Percentiles rank a stretch among this genome's conserved stretches.
phyloP scores from a whole-genome alignment of 2,888 invertebrate genomes.

The Mythimna albipuncta region DNA sequence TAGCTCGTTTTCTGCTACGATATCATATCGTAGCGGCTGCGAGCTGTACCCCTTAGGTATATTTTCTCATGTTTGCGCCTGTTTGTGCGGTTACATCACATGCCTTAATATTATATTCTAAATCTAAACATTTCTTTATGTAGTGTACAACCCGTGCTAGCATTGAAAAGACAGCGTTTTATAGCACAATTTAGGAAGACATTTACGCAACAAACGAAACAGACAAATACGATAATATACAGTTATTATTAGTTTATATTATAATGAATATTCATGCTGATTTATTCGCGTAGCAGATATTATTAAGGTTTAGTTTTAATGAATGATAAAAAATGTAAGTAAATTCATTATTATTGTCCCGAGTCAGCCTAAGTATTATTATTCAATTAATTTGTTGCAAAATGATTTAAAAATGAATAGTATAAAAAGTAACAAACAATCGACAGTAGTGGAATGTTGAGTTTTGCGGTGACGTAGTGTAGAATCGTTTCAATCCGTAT shows the following conservation, averaged over 20 bases:
- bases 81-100: constrained; percentile 47
- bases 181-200: constrained; percentile 80
- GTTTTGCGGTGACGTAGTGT: constrained; percentile 45
- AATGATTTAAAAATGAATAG: constrained; percentile 69
- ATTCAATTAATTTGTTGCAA: constrained; percentile 71
- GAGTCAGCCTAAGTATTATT: constrained; percentile 86
- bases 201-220: constrained; percentile 82
- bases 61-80: constrained; percentile 48
- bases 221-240: constrained; percentile 75
- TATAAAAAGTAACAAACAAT: constrained; percentile 65
- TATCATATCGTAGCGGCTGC: background rate
- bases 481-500: constrained; percentile 37
- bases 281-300: constrained; percentile 82
- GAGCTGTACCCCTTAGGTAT: constrained; percentile 21
- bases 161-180: constrained; percentile 73
- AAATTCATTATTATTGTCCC: constrained; percentile 73
- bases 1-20: background rate
- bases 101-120: constrained; percentile 61
- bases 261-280: constrained; percentile 76
- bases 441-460: constrained; percentile 58
- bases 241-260: constrained; percentile 74
- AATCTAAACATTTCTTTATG: constrained; percentile 36
- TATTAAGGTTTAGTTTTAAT: constrained; percentile 84
- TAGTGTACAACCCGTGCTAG: constrained; percentile 62
- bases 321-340: constrained; percentile 66